Evolutionary conservation across 2,113 vertebrate genomes (phyloP).

Genomic region (Sylvilagus bachmani): DNA sequence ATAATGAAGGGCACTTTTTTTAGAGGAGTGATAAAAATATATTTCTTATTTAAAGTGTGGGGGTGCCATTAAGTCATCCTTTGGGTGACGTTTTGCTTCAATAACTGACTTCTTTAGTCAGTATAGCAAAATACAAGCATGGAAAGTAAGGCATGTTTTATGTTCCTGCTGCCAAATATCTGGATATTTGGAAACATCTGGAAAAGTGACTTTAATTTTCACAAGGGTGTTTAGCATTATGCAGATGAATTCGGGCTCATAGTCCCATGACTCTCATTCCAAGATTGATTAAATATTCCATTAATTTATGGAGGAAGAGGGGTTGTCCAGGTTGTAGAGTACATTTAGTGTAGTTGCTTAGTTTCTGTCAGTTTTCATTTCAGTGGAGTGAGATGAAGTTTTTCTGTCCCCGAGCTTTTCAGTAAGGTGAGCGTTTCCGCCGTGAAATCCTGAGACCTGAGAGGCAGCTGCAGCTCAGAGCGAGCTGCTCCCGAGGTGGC

Average conservation of each 20-base stretch:
- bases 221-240: constrained; percentile 38
- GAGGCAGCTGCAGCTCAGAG: neutral
- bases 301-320: constrained; percentile 35
- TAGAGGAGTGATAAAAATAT: neutral
- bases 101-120: neutral
- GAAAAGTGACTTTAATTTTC: constrained; percentile 68
- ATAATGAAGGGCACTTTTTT: neutral
- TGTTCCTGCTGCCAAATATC: constrained; percentile 68
- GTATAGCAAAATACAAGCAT: neutral
- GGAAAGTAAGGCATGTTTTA: constrained; percentile 31
- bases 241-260: neutral
- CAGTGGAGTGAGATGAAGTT: neutral
- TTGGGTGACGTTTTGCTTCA: constrained; percentile 8
- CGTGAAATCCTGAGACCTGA: neutral
- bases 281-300: neutral
- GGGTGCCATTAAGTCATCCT: neutral
- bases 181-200: constrained; percentile 76
- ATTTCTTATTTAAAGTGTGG: constrained; percentile 45
- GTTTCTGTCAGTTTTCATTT: neutral
- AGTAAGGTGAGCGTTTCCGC: neutral
- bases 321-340: neutral
- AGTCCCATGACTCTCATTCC: neutral
- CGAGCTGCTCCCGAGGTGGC: neutral
- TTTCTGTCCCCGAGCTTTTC: constrained; percentile 1
- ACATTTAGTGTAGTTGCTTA: neutral